Conservation (phyloP, 1,140 invertebrate genomes). For the Lepidurus apus region DNA sequence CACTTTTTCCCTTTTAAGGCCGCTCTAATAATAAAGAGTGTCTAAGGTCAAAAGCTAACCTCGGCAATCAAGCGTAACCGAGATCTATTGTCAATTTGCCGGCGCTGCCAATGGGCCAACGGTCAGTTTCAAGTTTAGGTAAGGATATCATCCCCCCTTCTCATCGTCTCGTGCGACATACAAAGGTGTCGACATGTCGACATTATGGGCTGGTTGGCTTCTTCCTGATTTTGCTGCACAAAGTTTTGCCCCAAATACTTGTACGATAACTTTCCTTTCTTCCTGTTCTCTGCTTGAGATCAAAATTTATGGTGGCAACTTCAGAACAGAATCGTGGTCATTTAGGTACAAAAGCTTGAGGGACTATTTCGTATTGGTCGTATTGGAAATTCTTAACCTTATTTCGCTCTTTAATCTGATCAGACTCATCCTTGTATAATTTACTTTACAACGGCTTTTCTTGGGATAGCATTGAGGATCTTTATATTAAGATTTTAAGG, state of each 20-base stretch:
- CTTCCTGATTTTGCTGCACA: background rate
- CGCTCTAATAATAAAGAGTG: conserved; percentile 6
- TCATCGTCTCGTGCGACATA: background rate
- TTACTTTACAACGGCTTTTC: background rate
- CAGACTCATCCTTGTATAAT: background rate
- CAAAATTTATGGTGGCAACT: background rate
- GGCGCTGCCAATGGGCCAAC: background rate
- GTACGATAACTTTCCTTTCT: background rate
- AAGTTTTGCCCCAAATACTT: conserved; percentile 7
- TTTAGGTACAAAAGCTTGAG: background rate
- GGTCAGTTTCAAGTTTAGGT: conserved; percentile 7
- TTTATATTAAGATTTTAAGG: background rate
- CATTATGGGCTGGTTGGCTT: background rate
- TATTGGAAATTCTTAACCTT: background rate
- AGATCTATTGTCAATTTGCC: conserved; percentile 22
- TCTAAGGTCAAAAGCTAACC: conserved; percentile 10
- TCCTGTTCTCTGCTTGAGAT: background rate
- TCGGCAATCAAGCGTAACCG: conserved; percentile 17
- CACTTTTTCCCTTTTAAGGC: background rate
- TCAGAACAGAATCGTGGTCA: background rate
- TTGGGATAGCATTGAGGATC: background rate
- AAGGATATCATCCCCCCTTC: background rate
- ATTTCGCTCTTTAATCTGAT: background rate
- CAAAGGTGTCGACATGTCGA: conserved; percentile 11
- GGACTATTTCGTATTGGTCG: background rate